phyloP scores from a whole-genome alignment of 2,113 vertebrate genomes.

The Cynocephalus volans region DNA sequence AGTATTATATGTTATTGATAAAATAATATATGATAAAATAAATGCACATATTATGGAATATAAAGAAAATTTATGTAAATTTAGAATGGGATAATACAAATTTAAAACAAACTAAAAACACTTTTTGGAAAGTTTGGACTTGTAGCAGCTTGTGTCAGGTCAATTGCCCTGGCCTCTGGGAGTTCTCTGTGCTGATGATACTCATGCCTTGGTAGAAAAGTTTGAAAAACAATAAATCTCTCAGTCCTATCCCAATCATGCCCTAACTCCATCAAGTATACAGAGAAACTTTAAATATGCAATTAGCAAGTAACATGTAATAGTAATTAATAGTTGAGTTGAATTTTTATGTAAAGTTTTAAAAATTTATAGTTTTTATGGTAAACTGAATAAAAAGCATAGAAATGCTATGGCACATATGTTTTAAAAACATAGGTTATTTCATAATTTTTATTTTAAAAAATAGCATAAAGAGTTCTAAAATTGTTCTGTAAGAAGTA shows the following conservation, averaged over 20 bases:
- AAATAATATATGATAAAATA: slow-evolving; percentile 22
- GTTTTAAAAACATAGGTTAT: background rate
- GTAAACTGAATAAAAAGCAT: background rate
- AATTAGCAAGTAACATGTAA: background rate
- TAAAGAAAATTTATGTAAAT: slow-evolving; percentile 33
- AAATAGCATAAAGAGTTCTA: background rate
- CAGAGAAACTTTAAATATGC: slow-evolving; percentile 35
- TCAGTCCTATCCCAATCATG: background rate
- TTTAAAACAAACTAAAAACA: background rate
- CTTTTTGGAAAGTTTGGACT: slow-evolving; percentile 21
- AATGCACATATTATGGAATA: background rate
- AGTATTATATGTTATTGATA: background rate
- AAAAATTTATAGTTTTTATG: slow-evolving; percentile 15
- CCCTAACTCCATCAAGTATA: slow-evolving; percentile 23
- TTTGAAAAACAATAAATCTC: slow-evolving; percentile 32
- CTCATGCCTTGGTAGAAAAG: background rate
- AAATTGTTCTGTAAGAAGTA: slow-evolving; percentile 47
- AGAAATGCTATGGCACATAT: background rate
- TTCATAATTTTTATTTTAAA: slow-evolving; percentile 67
- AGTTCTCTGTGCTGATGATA: background rate
- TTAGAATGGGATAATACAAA: slow-evolving; percentile 33
- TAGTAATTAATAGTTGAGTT: slow-evolving; percentile 45
- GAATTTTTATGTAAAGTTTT: slow-evolving; percentile 61
- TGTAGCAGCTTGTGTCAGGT: background rate
- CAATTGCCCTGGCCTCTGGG: background rate